Evolutionary conservation across 1,140 invertebrate species (phyloP).

Genomic region (Pristionchus pacificus): DNA sequence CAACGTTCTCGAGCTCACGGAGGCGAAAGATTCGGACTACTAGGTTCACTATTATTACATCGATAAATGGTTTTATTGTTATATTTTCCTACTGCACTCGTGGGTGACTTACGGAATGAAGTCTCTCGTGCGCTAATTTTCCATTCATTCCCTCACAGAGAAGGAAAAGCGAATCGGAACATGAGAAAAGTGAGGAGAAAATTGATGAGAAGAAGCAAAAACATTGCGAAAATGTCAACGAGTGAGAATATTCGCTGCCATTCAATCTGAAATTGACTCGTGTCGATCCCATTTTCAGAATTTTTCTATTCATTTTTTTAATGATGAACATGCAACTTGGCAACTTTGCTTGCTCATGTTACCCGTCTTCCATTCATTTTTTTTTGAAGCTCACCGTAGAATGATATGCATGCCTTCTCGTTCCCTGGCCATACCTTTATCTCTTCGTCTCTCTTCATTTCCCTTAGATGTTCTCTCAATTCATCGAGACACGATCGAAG

Average conservation of each 20-base stretch:
- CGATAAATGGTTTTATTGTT: too few relatives aligned
- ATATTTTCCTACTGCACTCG: too few relatives aligned
- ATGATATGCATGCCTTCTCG: too few relatives aligned
- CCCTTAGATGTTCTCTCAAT: not conserved
- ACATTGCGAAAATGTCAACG: conserved; percentile 21
- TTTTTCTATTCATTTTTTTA: not conserved
- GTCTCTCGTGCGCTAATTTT: too few relatives aligned
- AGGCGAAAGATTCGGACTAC: too few relatives aligned
- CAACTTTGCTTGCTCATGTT: conserved; percentile 6
- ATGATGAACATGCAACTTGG: conserved; percentile 1
- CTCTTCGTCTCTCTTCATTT: not conserved
- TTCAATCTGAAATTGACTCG: conserved; percentile 2
- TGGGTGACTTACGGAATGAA: too few relatives aligned
- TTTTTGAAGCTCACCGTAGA: not conserved
- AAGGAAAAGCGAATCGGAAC: conserved; percentile 15
- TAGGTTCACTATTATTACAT: too few relatives aligned
- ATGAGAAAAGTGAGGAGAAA: conserved; percentile 20
- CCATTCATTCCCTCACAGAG: too few relatives aligned
- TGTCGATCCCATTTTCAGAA: conserved; percentile 15
- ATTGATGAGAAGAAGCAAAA: conserved; percentile 19
- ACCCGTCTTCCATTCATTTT: not conserved
- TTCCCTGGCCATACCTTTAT: not conserved
- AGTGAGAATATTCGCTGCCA: conserved; percentile 32
- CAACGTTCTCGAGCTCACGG: too few relatives aligned
- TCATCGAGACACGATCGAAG: not conserved